Base-by-base conservation (phyloP, 2,888 invertebrate genomes). In the Galeruca laticollis region DNA sequence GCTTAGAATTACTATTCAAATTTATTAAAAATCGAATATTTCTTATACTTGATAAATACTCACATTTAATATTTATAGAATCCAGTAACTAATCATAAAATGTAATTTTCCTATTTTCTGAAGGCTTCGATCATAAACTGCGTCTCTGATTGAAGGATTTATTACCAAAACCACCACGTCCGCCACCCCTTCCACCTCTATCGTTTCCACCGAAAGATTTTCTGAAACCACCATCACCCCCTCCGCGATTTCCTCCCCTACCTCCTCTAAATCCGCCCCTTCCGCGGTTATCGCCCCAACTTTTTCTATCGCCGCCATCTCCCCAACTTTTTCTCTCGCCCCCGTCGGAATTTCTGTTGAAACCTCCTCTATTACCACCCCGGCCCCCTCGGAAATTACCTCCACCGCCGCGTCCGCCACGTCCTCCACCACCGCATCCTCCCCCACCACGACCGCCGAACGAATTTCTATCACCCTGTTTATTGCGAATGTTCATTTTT, bases 31-130 rank as follows among this genome's bases (percentile, higher is more conserved):
- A 26, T 26, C 0, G 26, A 5, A 26, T n/a, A 26, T 26, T 26
- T 26, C 6, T 26, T 26, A 5, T 1, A 26, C 1, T 26, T 18
- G 20, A 52, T 31, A 68, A 37, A 74, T 73, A 78, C 73, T 77
- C 75, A 78, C 76, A 77, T 69, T 60, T 73, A 73, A 62, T 33
- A 62, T 69, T 70, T 18, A 47, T 47, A 54, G 26, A 69, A 70
- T 63, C 73, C 60, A 56, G 47, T 49, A 47, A 72, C 76, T 83
- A 83, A 72, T 92, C 82, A 73, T 84, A 91, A 83, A 93, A 93
- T 65, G 88, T 89, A 70, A 93, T 93, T 87, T 93, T 93, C 87
- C 93, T 94, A 84, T 93, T 94, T 84, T 91, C 90, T 71, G 84
- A 75, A n/a, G 88, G 72, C 70, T 82, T 79, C n/a, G 71, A 87